Evolutionary conservation across 2,888 invertebrate species (phyloP).

Genomic region (Dexiosoma caninum): DNA sequence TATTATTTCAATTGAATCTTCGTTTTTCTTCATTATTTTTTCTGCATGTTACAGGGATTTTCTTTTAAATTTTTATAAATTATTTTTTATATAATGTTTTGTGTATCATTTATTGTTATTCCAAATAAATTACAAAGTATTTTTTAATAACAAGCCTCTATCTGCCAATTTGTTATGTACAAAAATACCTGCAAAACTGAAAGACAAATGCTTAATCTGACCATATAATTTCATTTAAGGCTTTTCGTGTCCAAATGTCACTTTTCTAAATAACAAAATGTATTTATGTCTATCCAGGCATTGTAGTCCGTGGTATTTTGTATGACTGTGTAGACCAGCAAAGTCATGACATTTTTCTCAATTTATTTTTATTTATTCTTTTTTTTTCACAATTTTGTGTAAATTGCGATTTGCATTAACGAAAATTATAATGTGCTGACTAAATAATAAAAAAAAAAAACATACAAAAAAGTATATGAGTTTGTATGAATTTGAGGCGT

Average conservation of each 20-base stretch:
- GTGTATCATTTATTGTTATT: too few relatives aligned
- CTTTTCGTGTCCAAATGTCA: constrained; percentile 48
- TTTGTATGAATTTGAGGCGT: constrained; percentile 23
- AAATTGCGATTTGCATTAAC: constrained; percentile 62
- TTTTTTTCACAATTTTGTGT: constrained; percentile 11
- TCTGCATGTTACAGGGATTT: too few relatives aligned
- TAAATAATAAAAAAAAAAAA: neutral
- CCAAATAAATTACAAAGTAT: neutral
- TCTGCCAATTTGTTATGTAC: too few relatives aligned
- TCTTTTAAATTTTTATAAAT: too few relatives aligned
- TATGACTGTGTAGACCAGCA: constrained; percentile 43
- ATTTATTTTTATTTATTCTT: neutral
- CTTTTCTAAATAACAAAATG: constrained; percentile 51
- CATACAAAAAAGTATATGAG: too few relatives aligned
- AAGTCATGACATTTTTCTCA: constrained; percentile 63
- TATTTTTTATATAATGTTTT: too few relatives aligned
- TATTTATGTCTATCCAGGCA: constrained; percentile 33
- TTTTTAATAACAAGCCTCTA: neutral
- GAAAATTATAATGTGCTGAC: constrained; percentile 43
- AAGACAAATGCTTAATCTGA: constrained; percentile 17
- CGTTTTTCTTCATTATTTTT: too few relatives aligned
- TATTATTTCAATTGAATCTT: too few relatives aligned
- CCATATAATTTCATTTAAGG: constrained; percentile 45
- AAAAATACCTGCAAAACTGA: neutral
- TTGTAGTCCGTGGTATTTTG: neutral